Evolutionary conservation across 2,888 invertebrate species (phyloP).

Genomic region (Pomacea canaliculata): DNA sequence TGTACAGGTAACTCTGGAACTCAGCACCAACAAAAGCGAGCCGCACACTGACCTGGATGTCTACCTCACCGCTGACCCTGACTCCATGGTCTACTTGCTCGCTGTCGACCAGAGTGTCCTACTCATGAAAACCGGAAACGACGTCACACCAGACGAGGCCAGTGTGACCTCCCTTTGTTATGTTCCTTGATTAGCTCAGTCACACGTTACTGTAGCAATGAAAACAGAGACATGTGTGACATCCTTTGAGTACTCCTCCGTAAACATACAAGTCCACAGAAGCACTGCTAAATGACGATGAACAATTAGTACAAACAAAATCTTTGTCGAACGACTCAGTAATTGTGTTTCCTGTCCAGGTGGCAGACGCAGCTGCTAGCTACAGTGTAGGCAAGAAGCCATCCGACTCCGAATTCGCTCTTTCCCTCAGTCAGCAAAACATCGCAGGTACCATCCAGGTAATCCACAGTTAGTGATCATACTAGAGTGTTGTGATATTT

Average conservation of each 20-base stretch:
- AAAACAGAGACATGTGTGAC: no score
- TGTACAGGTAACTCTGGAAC: slow-evolving; percentile 74
- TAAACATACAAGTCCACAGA: no score
- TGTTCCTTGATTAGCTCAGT: no score
- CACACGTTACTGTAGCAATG: no score
- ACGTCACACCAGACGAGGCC: slow-evolving; percentile 72
- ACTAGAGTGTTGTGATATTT: no score
- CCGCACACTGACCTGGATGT: slow-evolving; percentile 84
- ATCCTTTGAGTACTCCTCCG: no score
- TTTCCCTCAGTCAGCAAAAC: slow-evolving; percentile 23
- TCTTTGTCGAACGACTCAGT: no score
- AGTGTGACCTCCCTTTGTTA: not conserved
- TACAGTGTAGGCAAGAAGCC: slow-evolving; percentile 24
- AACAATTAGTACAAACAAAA: no score
- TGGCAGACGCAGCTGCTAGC: slow-evolving; percentile 3
- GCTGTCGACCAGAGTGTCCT: slow-evolving; percentile 89
- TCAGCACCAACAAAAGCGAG: slow-evolving; percentile 73
- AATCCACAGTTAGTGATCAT: not conserved
- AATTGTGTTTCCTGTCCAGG: slow-evolving; percentile 8
- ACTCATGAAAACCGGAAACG: slow-evolving; percentile 80
- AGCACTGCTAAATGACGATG: no score
- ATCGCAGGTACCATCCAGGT: slow-evolving; percentile 23
- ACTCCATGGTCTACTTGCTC: slow-evolving; percentile 87
- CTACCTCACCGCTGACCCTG: slow-evolving; percentile 83
- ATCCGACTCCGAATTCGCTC: slow-evolving; percentile 23